Base-by-base conservation (phyloP, 2,888 invertebrate genomes). In the Eilema sororculum region DNA sequence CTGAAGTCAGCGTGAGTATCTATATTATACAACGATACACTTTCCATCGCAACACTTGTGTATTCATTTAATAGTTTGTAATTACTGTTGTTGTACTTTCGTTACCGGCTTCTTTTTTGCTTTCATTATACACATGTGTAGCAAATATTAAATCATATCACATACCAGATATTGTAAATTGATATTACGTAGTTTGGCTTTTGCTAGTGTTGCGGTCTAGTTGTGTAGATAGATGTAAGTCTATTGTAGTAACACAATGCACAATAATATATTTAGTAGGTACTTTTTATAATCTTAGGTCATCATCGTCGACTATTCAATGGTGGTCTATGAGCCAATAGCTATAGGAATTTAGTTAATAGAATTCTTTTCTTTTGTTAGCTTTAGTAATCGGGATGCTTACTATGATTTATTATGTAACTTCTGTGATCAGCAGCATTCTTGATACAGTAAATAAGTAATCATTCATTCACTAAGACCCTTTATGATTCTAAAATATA, bases 1-100 rank as follows among this genome's bases (percentile, higher is more conserved):
- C 96, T 93, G 97, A 97, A 96, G 97, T 97, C 82, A 96, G 96
- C 95, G 97, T 97, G 96, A 97, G 97, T 97, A 96, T 67, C 57
- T 68, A 80, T 66, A 84, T 80, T 86, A 76, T 82, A 84, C 78
- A 82, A 81, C 81, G 79, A 81, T 78, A 81, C 74, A 78, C 79
- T 78, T 81, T 79, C 76, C 63, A 81, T 61, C 74, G 46, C 73
- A 72, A 75, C 72, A 77, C 66, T 65, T 78, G 73, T 65, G 68
- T 78, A 73, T 25, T 33, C 22, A 68, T 59, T 63, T 61, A 57
- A 25, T 65, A 37, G 22, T 41, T 57, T 41, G 41, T 62, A 66
- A 62, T 63, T 72, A 63, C 62, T 62, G 16, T 65, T 67, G 25
- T 20, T 58, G 33, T 65, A 66, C 60, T 66, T 69, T 66, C 65